These are phyloP conservation scores for Anneissia japonica DNA, from an alignment of 35 echinoderm and acorn worm genomes.

Conservation along the genomic window DNA sequence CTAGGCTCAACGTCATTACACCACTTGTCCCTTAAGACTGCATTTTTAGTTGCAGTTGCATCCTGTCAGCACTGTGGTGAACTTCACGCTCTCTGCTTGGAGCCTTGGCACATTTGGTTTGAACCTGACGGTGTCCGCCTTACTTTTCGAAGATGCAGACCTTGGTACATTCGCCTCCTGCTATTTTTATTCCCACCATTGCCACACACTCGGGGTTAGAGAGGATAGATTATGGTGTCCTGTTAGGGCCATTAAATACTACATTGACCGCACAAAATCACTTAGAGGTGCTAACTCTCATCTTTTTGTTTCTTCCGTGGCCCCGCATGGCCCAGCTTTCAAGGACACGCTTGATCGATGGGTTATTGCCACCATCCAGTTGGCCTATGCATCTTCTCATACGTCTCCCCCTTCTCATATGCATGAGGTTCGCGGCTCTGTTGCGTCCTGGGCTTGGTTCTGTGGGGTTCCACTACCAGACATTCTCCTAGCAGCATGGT, in stretches of 20 bases:
- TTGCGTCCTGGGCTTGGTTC: constrained; percentile 26
- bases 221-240: constrained; percentile 43
- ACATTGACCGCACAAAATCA: constrained; percentile 23
- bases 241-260: constrained; percentile 32
- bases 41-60: constrained; percentile 20
- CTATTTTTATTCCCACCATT: constrained; percentile 27
- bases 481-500: constrained; percentile 21
- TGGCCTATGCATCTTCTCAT: not conserved
- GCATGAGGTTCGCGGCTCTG: constrained; percentile 1
- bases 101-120: constrained; percentile 21
- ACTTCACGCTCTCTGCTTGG: constrained; percentile 19
- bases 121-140: constrained; percentile 4
- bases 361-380: not conserved
- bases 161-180: not conserved
- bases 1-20: constrained; percentile 9
- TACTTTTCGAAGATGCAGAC: constrained; percentile 48
- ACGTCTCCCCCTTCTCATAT: not conserved
- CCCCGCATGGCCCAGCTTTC: constrained; percentile 17
- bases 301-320: constrained; percentile 28
- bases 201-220: not conserved
- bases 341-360: constrained; percentile 18
- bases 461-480: constrained; percentile 9
- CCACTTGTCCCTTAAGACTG: constrained; percentile 33
- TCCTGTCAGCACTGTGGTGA: not conserved
- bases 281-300: not conserved